Percentiles rank a stretch among this genome's conserved stretches.
phyloP scores from a whole-genome alignment of 1,140 invertebrate genomes.

The Sarcophaga bullata region DNA sequence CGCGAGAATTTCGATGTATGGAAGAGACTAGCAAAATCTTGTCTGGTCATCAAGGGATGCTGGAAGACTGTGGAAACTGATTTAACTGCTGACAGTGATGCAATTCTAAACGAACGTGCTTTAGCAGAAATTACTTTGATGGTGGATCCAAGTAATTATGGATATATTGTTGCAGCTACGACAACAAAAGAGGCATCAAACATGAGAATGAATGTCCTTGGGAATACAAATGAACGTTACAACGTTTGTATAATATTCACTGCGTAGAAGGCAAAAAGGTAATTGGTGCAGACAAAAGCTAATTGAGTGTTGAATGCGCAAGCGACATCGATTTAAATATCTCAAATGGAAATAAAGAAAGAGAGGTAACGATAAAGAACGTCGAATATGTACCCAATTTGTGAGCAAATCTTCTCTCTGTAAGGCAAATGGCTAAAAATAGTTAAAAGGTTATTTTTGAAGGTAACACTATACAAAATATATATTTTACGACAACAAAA shows the following conservation, averaged over 20 bases:
- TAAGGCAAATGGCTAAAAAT: slow-evolving; percentile 7
- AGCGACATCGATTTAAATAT: no score
- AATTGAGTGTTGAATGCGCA: background rate
- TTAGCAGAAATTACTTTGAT: slow-evolving; percentile 34
- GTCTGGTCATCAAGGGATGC: background rate
- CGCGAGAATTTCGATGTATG: slow-evolving; percentile 38
- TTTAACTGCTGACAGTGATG: background rate
- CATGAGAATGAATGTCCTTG: slow-evolving; percentile 47
- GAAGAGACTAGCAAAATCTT: slow-evolving; percentile 7
- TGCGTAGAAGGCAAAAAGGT: background rate
- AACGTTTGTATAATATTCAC: background rate
- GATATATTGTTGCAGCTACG: background rate
- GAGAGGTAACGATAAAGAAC: slow-evolving; percentile 35
- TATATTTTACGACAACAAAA: no score
- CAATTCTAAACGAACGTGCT: background rate
- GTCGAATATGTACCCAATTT: slow-evolving; percentile 38
- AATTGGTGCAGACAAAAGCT: background rate
- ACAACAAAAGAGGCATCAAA: slow-evolving; percentile 53
- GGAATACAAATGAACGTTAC: slow-evolving; percentile 41
- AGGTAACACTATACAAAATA: no score
- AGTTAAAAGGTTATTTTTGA: slow-evolving; percentile 26
- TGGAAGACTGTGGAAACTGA: background rate
- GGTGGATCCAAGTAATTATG: slow-evolving; percentile 23
- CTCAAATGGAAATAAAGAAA: no score
- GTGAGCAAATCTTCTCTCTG: slow-evolving; percentile 41